phyloP scores from a whole-genome alignment of 2,797 vertebrate genomes.

The Hapalemur alaotrensis region DNA sequence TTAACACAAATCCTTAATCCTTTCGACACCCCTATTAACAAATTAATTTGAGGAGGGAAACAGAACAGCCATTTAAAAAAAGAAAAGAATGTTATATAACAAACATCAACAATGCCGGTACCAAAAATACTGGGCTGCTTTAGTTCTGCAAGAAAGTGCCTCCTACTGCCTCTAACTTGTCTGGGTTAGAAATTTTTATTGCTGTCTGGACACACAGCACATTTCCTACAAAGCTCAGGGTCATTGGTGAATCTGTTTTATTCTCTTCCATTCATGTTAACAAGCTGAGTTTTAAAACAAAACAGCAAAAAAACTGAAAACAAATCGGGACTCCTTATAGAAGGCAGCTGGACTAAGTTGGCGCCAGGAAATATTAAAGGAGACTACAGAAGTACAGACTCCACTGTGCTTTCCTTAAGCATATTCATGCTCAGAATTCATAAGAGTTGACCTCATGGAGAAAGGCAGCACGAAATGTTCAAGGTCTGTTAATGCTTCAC shows the following conservation, averaged over 20 bases:
- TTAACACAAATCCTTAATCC: neutral
- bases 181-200: constrained; percentile 23
- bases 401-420: neutral
- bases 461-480: neutral
- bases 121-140: neutral
- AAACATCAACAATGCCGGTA: neutral
- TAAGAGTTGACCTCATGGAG: neutral
- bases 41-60: neutral
- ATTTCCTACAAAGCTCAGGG: neutral
- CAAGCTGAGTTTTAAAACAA: constrained; percentile 11
- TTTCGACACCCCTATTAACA: neutral
- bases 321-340: neutral
- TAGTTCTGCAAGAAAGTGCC: neutral
- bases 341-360: neutral
- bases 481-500: neutral
- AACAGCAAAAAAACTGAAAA: neutral
- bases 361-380: neutral
- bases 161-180: constrained; percentile 13
- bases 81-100: neutral
- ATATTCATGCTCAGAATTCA: neutral
- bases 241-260: neutral
- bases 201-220: neutral
- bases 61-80: neutral
- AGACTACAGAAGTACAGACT: neutral
- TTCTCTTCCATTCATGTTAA: neutral